These are phyloP conservation scores for Amphimallon solstitiale DNA, from an alignment of 2,888 invertebrate species.

Conservation along the genomic window DNA sequence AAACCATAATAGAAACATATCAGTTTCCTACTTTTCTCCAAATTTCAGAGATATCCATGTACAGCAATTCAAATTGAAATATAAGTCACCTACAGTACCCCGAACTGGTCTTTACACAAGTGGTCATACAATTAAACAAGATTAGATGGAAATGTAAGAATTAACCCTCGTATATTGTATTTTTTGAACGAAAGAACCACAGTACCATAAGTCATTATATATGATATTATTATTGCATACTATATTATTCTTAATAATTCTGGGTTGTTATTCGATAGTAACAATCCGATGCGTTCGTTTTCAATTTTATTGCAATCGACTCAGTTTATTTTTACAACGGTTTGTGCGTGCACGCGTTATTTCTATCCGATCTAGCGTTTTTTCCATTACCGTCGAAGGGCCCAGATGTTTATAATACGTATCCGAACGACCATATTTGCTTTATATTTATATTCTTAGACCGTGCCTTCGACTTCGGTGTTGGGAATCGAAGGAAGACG, in stretches of 20 bases:
- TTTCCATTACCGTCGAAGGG: constrained; percentile 25
- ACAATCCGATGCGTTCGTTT: constrained; percentile 27
- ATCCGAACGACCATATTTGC: constrained; percentile 31
- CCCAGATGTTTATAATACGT: constrained; percentile 41
- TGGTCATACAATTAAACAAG: too few species aligned
- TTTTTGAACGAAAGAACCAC: too few species aligned
- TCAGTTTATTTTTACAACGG: constrained; percentile 37
- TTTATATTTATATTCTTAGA: constrained; percentile 37
- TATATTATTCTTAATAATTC: background rate
- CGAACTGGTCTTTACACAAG: too few species aligned
- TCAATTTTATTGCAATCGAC: constrained; percentile 39
- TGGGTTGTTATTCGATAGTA: background rate
- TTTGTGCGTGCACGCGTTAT: constrained; percentile 28
- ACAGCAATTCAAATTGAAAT: too few species aligned
- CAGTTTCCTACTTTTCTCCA: too few species aligned
- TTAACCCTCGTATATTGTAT: too few species aligned
- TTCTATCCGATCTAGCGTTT: constrained; percentile 12
- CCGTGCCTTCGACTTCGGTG: constrained; percentile 33
- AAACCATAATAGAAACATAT: too few species aligned
- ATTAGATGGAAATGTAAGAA: too few species aligned
- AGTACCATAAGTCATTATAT: too few species aligned
- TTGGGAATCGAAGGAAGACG: constrained; percentile 24
- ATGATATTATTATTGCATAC: too few species aligned
- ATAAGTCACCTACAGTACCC: too few species aligned
- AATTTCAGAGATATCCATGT: too few species aligned